Evolutionary conservation across 2,113 vertebrate genomes (phyloP), one percentile per base, ranked within the genome.

Genomic region (Podocnemis expansa): DNA sequence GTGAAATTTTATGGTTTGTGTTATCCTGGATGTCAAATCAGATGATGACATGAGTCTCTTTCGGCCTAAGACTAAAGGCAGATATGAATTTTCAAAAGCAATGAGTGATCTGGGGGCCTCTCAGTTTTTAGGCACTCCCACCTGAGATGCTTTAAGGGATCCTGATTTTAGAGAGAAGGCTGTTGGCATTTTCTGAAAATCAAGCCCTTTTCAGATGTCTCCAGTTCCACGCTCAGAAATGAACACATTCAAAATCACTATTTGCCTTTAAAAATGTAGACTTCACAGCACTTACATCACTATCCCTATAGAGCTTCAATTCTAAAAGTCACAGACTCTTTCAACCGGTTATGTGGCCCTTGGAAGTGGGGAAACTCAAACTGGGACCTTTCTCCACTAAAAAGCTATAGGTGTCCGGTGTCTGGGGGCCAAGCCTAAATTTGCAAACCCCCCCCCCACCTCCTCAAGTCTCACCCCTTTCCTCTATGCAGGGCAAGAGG

Each of bases 21-120:
- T 97, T 93, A 88, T 49, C 89, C 89, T 95, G 95, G 87, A 92
- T 75, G 81, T 79, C 41, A 16, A 79, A 82, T 60, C 84, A 94
- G 96, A 95, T 96, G 94, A 88, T 82, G 14, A 17, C 51, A 17
- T 16, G 51, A 52, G 91, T 82, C 94, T 81, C 93, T 94, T n/a
- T 24, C 70, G 88, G 89, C 45, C 25, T 95, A 96, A 93, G 95
- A 95, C 91, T 95, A 93, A 92, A 78, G 51, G 45, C 75, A 67
- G 45, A 52, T 78, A 13, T 58, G 55, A 78, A 81, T 84, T 55
- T 78, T 43, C 83, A 85, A 89, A 80, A 93, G 83, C 67, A 80
- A 83, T 0, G 41, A 75, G 16, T n/a, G 47, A 88, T 84, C 1
- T 34, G 76, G 51, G 87, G 79, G 45, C 91, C 78, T n/a, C 54